Percentiles rank a stretch among this genome's conserved stretches.
phyloP scores from a whole-genome alignment of 2,888 invertebrate genomes.

The Diarsia rubi region DNA sequence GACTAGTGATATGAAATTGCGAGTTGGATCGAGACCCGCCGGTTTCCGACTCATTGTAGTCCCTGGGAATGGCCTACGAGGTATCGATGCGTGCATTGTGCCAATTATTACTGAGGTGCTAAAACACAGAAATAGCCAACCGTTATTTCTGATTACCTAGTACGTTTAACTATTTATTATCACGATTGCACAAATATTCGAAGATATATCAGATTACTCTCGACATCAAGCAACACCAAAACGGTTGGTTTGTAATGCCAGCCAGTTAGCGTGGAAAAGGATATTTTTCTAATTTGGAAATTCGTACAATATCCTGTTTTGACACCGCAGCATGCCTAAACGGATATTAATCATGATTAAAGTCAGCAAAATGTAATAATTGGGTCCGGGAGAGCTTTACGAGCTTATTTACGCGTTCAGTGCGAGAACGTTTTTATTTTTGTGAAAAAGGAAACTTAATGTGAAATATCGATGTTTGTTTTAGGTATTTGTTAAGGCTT shows the following conservation, averaged over 20 bases:
- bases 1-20: constrained; percentile 81
- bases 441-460: constrained; percentile 78
- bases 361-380: constrained; percentile 84
- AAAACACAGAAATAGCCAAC: constrained; percentile 72
- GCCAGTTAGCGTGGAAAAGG: constrained; percentile 43
- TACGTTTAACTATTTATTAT: constrained; percentile 51
- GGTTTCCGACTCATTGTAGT: constrained; percentile 76
- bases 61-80: constrained; percentile 76
- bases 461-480: constrained; percentile 82
- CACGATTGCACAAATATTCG: constrained; percentile 54
- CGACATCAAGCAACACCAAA: constrained; percentile 12
- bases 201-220: constrained; percentile 40
- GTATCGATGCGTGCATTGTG: constrained; percentile 65
- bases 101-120: constrained; percentile 71
- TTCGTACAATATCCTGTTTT: constrained; percentile 71
- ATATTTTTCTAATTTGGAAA: constrained; percentile 60
- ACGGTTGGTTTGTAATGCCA: constrained; percentile 27
- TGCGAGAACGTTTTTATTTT: constrained; percentile 78
- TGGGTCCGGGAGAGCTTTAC: constrained; percentile 82
- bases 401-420: constrained; percentile 84
- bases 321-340: constrained; percentile 68
- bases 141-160: constrained; percentile 69
- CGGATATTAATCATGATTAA: constrained; percentile 84
- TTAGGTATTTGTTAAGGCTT: constrained; percentile 75
- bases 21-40: constrained; percentile 72